phyloP scores from a whole-genome alignment of 2,888 invertebrate genomes.

The Schizaphis graminum region DNA sequence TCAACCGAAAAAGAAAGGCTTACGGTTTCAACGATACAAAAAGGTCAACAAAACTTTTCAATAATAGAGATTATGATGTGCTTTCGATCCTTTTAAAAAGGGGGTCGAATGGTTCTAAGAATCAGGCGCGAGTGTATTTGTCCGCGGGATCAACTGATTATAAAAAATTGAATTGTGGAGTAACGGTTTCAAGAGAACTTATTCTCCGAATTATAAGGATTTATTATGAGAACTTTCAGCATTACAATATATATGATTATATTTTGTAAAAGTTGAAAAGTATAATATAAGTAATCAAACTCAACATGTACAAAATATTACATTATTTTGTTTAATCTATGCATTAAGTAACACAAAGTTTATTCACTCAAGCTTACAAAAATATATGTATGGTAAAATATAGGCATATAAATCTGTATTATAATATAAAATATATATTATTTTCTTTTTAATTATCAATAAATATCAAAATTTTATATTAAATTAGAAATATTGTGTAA shows the following conservation, averaged over 20 bases:
- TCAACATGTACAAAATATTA: background rate
- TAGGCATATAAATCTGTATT: background rate
- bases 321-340: constrained; percentile 28
- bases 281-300: constrained; percentile 16
- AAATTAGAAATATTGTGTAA: background rate
- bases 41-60: constrained; percentile 66
- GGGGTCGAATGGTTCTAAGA: constrained; percentile 33
- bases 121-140: constrained; percentile 54
- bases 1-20: constrained; percentile 64
- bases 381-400: background rate
- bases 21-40: constrained; percentile 59
- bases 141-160: constrained; percentile 61
- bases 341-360: background rate
- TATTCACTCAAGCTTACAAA: background rate
- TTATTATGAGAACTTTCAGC: constrained; percentile 48
- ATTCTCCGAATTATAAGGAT: constrained; percentile 51
- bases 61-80: constrained; percentile 62
- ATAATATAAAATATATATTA: background rate
- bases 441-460: background rate
- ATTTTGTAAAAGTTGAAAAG: background rate
- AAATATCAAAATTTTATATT: background rate
- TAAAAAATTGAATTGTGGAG: constrained; percentile 43
- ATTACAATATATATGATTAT: constrained; percentile 34
- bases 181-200: constrained; percentile 47
- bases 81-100: constrained; percentile 64